These are phyloP conservation scores for Hybos culiciformis DNA, from an alignment of 2,888 invertebrate species.

Conservation along the genomic window DNA sequence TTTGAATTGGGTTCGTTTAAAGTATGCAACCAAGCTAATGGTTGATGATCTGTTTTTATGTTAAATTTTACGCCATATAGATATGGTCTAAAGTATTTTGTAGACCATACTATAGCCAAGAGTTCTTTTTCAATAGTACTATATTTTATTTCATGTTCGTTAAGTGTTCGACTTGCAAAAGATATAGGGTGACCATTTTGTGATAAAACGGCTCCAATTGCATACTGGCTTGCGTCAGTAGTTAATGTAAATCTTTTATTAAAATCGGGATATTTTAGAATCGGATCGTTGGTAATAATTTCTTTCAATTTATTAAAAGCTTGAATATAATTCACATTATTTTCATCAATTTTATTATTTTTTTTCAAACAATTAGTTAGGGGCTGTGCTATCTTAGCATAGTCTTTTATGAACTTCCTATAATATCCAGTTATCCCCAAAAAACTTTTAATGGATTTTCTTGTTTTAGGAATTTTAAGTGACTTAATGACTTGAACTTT, in stretches of 20 bases:
- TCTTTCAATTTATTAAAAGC: slow-evolving; percentile 8
- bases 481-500: slow-evolving; percentile 7
- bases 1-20: too few relatives aligned
- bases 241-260: neutral
- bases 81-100: too few relatives aligned
- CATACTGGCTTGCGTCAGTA: neutral
- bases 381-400: slow-evolving; percentile 7
- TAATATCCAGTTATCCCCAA: slow-evolving; percentile 9
- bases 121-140: too few relatives aligned
- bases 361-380: slow-evolving; percentile 5
- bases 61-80: too few relatives aligned
- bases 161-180: too few relatives aligned
- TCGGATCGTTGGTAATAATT: slow-evolving; percentile 6
- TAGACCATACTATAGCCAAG: too few relatives aligned
- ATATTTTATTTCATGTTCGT: too few relatives aligned
- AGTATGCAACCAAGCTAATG: too few relatives aligned
- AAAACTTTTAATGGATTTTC: slow-evolving; percentile 10
- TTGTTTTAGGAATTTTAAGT: slow-evolving; percentile 5
- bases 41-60: too few relatives aligned
- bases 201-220: slow-evolving; percentile 1
- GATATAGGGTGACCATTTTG: slow-evolving; percentile 3
- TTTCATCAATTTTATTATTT: slow-evolving; percentile 2
- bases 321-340: slow-evolving; percentile 15
- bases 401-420: slow-evolving; percentile 8
- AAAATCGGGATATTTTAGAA: slow-evolving; percentile 7